Conservation (phyloP, 2,113 vertebrate species). For the Mesoclemmys tuberculata region DNA sequence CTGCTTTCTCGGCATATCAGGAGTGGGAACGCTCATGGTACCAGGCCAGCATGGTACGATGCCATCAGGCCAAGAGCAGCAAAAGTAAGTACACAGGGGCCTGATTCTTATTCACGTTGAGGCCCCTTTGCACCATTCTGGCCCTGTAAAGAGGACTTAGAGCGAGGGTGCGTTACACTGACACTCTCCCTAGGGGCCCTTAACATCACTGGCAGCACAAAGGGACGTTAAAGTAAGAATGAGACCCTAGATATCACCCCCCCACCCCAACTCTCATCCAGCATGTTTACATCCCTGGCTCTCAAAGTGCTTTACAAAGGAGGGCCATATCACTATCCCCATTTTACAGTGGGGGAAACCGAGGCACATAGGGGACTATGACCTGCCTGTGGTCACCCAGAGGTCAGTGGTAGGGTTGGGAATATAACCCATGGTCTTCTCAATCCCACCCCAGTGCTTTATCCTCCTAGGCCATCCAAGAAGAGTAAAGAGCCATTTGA, state of each 20-base stretch:
- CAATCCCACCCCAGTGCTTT: background rate
- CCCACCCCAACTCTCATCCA: background rate
- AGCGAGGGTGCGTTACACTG: no score
- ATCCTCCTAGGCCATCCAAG: background rate
- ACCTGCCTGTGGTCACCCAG: background rate
- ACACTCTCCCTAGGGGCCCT: background rate
- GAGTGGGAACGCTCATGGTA: background rate
- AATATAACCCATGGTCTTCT: background rate
- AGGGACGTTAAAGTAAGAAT: background rate
- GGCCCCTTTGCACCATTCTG: background rate
- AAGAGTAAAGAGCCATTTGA: background rate
- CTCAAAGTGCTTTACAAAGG: background rate
- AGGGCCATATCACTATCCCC: background rate
- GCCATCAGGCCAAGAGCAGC: background rate
- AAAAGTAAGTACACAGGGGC: background rate
- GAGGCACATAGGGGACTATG: background rate
- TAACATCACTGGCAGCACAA: background rate
- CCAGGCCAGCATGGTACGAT: background rate
- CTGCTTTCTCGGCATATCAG: background rate
- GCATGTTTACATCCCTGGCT: background rate
- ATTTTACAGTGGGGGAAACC: background rate
- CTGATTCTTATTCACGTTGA: background rate
- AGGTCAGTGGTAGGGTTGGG: no score
- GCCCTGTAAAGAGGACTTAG: background rate
- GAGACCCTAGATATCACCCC: background rate